Percentiles rank a stretch among this genome's conserved stretches.
Conservation (phyloP, 2,797 vertebrate species). For the Lutjanus argentimaculatus region DNA sequence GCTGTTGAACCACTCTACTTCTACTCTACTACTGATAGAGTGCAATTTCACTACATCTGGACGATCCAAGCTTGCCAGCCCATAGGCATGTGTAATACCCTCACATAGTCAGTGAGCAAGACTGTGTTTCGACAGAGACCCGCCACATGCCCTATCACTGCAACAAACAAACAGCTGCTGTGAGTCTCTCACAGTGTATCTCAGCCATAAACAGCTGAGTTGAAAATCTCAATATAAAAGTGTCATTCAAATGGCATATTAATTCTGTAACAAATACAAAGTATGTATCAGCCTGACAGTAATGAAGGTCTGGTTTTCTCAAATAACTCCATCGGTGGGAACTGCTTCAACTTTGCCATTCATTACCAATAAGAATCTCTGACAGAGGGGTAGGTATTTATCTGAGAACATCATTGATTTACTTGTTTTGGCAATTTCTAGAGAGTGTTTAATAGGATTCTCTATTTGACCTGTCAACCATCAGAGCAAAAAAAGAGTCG, state of each 20-base stretch:
- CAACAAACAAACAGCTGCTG: slow-evolving; percentile 12
- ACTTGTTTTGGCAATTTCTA: slow-evolving; percentile 31
- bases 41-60: slow-evolving; percentile 6
- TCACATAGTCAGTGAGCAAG: not conserved
- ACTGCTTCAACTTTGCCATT: slow-evolving; percentile 16
- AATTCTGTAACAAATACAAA: not conserved
- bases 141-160: not conserved
- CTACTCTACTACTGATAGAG: no score
- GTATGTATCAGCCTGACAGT: not conserved
- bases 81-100: not conserved
- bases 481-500: not conserved
- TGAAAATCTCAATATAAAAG: not conserved
- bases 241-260: slow-evolving; percentile 12
- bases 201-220: not conserved
- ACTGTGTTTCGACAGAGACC: not conserved
- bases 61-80: not conserved
- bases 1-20: not conserved
- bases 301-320: slow-evolving; percentile 10
- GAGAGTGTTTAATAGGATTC: slow-evolving; percentile 17
- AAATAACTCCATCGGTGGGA: not conserved
- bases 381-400: slow-evolving; percentile 14
- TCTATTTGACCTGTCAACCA: slow-evolving; percentile 28
- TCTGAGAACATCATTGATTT: slow-evolving; percentile 31
- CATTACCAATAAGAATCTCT: slow-evolving; percentile 9
- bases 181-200: not conserved